These are phyloP conservation scores for Quadroppia sp. DNA, from an alignment of 2,888 invertebrate species.

Conservation along the genomic window DNA sequence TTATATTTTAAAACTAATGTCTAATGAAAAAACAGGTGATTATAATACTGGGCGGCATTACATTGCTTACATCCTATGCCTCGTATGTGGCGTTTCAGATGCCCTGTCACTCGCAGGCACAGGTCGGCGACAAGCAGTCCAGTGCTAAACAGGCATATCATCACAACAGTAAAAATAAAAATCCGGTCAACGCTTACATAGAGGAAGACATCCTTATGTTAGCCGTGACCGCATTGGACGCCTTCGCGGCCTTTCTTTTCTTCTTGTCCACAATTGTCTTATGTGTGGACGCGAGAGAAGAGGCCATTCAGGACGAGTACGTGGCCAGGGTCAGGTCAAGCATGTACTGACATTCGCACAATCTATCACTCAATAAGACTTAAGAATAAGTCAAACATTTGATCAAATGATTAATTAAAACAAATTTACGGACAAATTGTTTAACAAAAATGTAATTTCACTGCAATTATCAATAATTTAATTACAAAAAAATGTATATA, in stretches of 20 bases:
- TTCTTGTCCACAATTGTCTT: slow-evolving; percentile 34
- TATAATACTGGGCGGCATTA: slow-evolving; percentile 39
- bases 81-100: slow-evolving; percentile 39
- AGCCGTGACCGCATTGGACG: slow-evolving; percentile 34
- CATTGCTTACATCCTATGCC: slow-evolving; percentile 38
- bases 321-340: slow-evolving; percentile 41
- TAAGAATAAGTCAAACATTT: neutral
- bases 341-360: slow-evolving; percentile 27
- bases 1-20: neutral
- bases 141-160: slow-evolving; percentile 33
- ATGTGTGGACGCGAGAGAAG: slow-evolving; percentile 40
- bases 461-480: no score
- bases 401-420: no score
- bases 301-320: slow-evolving; percentile 42
- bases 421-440: no score
- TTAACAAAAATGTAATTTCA: no score
- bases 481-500: no score
- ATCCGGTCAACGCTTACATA: slow-evolving; percentile 39
- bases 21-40: slow-evolving; percentile 29
- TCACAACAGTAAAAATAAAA: slow-evolving; percentile 23
- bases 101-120: slow-evolving; percentile 36
- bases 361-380: neutral
- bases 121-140: slow-evolving; percentile 17
- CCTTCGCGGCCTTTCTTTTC: slow-evolving; percentile 22
- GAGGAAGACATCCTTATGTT: slow-evolving; percentile 38